Evolutionary conservation across 2,113 vertebrate species (phyloP).

Genomic region (Lophius piscatorius): DNA sequence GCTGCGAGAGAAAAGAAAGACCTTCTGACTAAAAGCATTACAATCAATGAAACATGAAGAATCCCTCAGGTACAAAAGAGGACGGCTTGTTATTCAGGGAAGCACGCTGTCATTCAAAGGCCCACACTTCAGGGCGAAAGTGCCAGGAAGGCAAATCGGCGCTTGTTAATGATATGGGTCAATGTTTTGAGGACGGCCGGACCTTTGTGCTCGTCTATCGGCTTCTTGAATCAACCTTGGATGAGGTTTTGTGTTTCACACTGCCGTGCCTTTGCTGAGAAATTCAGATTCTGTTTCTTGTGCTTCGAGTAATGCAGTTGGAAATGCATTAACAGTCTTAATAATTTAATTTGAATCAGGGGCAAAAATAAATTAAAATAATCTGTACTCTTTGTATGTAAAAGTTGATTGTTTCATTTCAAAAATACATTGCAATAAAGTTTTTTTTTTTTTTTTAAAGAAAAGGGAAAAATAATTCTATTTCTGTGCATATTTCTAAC

Average conservation of each 20-base stretch:
- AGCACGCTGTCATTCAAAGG: slow-evolving; percentile 60
- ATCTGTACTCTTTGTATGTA: too few relatives aligned
- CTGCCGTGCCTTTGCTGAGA: slow-evolving; percentile 53
- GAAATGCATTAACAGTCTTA: too few relatives aligned
- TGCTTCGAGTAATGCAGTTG: slow-evolving; percentile 51
- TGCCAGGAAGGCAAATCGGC: slow-evolving; percentile 59
- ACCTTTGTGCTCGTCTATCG: slow-evolving; percentile 55
- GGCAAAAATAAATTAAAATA: too few relatives aligned
- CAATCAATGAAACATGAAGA: slow-evolving; percentile 76
- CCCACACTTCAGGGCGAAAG: slow-evolving; percentile 41
- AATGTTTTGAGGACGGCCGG: slow-evolving; percentile 54
- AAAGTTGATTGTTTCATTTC: too few relatives aligned
- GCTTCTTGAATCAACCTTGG: slow-evolving; percentile 34
- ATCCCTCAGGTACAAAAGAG: slow-evolving; percentile 58
- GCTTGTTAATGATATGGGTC: slow-evolving; percentile 66
- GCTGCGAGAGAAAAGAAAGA: slow-evolving; percentile 49
- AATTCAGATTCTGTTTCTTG: slow-evolving; percentile 43
- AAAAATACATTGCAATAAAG: too few relatives aligned
- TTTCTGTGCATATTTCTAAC: too few relatives aligned
- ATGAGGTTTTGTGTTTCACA: slow-evolving; percentile 51
- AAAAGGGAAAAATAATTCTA: too few relatives aligned
- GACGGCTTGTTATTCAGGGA: slow-evolving; percentile 59
- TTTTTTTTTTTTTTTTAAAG: too few relatives aligned
- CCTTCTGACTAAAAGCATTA: slow-evolving; percentile 62
- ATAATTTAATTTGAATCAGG: too few relatives aligned